Conservation (phyloP, 2,888 invertebrate genomes). For the Marasmarcha lunaedactyla region DNA sequence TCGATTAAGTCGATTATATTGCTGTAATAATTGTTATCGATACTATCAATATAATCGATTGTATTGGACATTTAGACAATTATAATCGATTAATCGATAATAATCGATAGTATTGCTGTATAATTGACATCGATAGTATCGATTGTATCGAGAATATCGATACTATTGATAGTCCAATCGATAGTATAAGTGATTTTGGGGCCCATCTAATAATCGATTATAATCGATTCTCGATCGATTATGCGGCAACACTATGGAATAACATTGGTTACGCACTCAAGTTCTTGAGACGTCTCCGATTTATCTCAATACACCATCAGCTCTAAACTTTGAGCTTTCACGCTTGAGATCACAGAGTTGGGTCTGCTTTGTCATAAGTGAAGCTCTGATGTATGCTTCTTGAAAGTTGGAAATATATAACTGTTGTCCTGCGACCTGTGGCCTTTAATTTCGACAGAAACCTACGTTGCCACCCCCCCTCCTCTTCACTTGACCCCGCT, state of each 20-base stretch:
- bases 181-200: neutral
- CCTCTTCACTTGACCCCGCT: too few species aligned
- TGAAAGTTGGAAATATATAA: too few species aligned
- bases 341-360: too few species aligned
- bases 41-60: slow-evolving; percentile 1
- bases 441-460: too few species aligned
- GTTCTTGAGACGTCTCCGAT: too few species aligned
- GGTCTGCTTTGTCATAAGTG: too few species aligned
- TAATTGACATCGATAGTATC: slow-evolving; percentile 1
- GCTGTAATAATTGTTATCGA: neutral
- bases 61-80: neutral
- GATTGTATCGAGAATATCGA: slow-evolving; percentile 6
- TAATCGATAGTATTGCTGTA: neutral
- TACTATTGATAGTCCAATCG: slow-evolving; percentile 1
- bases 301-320: too few species aligned
- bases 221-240: neutral
- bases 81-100: neutral
- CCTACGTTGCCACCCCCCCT: too few species aligned
- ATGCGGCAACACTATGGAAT: neutral
- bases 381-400: too few species aligned
- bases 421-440: too few species aligned
- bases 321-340: too few species aligned
- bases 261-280: too few species aligned
- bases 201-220: neutral
- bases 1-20: slow-evolving; percentile 1